Percentiles rank a stretch among this genome's conserved stretches.
Conservation (phyloP, 2,888 invertebrate genomes). For the Microplitis deprimator region DNA sequence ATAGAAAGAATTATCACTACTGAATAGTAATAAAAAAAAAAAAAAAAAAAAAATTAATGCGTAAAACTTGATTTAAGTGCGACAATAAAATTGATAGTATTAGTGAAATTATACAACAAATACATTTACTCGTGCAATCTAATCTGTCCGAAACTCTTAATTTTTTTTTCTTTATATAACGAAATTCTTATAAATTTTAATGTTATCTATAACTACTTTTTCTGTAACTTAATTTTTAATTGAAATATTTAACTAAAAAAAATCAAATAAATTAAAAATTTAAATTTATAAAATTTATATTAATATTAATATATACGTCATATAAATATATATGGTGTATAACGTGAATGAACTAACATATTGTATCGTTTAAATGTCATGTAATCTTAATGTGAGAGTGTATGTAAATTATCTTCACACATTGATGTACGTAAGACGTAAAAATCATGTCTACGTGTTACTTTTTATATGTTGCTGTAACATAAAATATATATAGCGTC, state of each 20-base stretch:
- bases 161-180: neutral
- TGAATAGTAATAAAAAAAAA: neutral
- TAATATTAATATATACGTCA: neutral
- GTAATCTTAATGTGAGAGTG: neutral
- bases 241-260: neutral
- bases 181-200: neutral
- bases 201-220: neutral
- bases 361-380: neutral
- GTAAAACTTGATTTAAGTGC: neutral
- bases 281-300: neutral
- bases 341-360: neutral
- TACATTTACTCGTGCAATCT: neutral
- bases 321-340: neutral
- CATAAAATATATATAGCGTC: slow-evolving; percentile 3
- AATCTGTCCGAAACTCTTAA: neutral
- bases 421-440: neutral
- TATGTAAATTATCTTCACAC: neutral
- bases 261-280: neutral
- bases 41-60: neutral
- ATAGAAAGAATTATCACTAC: neutral
- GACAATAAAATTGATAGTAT: neutral
- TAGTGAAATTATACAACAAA: neutral
- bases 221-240: neutral
- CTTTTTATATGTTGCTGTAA: neutral
- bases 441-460: neutral